These are phyloP conservation scores for Carassius gibelio DNA, from an alignment of 2,113 vertebrate species.

Conservation along the genomic window DNA sequence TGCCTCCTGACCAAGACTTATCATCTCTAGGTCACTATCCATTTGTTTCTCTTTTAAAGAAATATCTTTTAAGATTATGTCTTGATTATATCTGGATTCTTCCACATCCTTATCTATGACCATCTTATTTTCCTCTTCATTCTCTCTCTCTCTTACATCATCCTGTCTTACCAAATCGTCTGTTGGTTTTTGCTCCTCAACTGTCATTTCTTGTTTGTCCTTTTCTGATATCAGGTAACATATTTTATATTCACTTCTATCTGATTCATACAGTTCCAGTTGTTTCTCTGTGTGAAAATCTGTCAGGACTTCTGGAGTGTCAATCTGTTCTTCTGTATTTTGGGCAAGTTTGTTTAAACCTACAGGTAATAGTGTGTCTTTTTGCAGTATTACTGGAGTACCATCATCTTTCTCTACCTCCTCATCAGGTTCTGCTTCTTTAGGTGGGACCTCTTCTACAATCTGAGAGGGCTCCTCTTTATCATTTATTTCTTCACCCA, in stretches of 20 bases:
- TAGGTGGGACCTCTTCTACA: neutral
- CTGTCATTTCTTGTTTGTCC: neutral
- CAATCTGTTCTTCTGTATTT: neutral
- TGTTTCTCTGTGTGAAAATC: no score
- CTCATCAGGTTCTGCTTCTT: neutral
- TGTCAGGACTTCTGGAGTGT: neutral
- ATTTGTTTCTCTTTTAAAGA: conserved; percentile 12
- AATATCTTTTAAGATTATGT: neutral
- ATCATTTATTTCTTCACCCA: neutral
- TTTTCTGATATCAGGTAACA: neutral
- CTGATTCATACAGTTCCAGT: neutral
- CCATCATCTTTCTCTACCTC: neutral
- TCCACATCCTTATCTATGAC: neutral
- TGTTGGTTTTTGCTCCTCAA: neutral
- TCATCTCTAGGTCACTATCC: neutral
- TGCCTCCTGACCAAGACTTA: neutral
- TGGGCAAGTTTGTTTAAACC: conserved; percentile 8
- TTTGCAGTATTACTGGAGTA: conserved; percentile 8
- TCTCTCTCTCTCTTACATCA: neutral
- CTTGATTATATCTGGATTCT: neutral
- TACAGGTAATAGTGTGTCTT: neutral
- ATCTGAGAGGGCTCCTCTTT: neutral
- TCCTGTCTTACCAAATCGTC: neutral
- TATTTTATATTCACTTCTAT: neutral
- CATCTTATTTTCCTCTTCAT: neutral